Base-by-base conservation (phyloP, 2,888 invertebrate species). In the Philonicus albiceps region DNA sequence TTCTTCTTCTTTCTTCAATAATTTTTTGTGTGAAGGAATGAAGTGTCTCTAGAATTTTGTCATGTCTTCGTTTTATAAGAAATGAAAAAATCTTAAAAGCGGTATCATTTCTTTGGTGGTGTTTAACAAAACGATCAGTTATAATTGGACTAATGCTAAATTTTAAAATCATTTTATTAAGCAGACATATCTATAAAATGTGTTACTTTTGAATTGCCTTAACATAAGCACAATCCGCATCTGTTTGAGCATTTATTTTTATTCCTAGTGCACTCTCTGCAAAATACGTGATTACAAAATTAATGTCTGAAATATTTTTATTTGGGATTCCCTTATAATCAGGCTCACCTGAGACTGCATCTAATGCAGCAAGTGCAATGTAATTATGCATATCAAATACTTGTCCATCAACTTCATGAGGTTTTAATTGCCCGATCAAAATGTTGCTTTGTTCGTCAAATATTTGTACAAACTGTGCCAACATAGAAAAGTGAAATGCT, bases 401-500 rank as follows among this genome's bases (percentile, higher is more conserved):
- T 2, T 90, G 89, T 8, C 92, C 6, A 0, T 91, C 91, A 72
- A 90, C 87, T 89, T 90, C 89, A 93, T 74, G 74, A 2, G 93
- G 3, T 93, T 90, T 4, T 73, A 96, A 90, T 88, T 94, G 94
- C 0, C 94, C 90, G 0, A 94, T 90, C 87, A 96, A 92, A 27
- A 94, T 92, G 34, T 92, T 91, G 4, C 94, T 93, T 88, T 95
- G 95, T 87, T 94, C 94, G 89, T 96, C 94, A 90, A 96, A 96
- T 0, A 95, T 94, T 3, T 94, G 94, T 7, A 96, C 91, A 90
- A 96, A 96, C 88, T 95, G 94, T 89, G 96, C 95, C 74, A 96
- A 91, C 86, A 96, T 96, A 89, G 95, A 95, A 90, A 96, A 96
- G 91, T 97, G 96, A 90, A 96, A 97, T 0, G 96, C 94, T 1